Percentiles rank a stretch among this genome's conserved stretches.
Evolutionary conservation across 2,113 vertebrate genomes (phyloP).

Genomic region (Pseudopodoces humilis): DNA sequence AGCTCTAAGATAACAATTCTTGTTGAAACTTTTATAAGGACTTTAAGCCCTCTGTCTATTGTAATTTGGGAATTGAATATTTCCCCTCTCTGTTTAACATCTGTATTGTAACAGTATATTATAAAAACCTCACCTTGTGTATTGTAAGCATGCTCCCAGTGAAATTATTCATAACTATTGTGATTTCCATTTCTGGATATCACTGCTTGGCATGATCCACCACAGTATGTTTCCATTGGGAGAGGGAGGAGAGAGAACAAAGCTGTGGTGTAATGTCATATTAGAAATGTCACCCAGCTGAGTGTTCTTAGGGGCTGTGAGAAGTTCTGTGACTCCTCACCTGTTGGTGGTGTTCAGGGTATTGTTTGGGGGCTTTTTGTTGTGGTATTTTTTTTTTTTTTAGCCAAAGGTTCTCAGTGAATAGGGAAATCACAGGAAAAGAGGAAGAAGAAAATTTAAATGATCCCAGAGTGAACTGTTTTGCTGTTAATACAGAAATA

Average conservation of each 20-base stretch:
- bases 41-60: slow-evolving; percentile 31
- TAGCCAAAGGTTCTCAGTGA: slow-evolving; percentile 35
- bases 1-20: neutral
- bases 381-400: neutral
- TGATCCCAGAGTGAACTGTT: slow-evolving; percentile 94
- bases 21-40: slow-evolving; percentile 60
- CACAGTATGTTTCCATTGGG: slow-evolving; percentile 41
- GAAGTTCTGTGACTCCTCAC: slow-evolving; percentile 67
- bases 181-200: slow-evolving; percentile 46
- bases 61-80: slow-evolving; percentile 43
- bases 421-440: slow-evolving; percentile 69
- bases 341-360: slow-evolving; percentile 73
- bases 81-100: slow-evolving; percentile 60
- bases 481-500: slow-evolving; percentile 99
- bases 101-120: slow-evolving; percentile 56
- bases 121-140: slow-evolving; percentile 62
- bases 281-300: slow-evolving; percentile 42
- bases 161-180: slow-evolving; percentile 48
- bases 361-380: neutral
- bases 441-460: slow-evolving; percentile 88
- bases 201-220: slow-evolving; percentile 22
- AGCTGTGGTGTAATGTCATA: neutral
- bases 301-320: neutral
- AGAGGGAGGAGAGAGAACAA: neutral
- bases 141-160: slow-evolving; percentile 58